Conservation (phyloP, 2,113 vertebrate species). For the Dolichallabes microphthalmus region DNA sequence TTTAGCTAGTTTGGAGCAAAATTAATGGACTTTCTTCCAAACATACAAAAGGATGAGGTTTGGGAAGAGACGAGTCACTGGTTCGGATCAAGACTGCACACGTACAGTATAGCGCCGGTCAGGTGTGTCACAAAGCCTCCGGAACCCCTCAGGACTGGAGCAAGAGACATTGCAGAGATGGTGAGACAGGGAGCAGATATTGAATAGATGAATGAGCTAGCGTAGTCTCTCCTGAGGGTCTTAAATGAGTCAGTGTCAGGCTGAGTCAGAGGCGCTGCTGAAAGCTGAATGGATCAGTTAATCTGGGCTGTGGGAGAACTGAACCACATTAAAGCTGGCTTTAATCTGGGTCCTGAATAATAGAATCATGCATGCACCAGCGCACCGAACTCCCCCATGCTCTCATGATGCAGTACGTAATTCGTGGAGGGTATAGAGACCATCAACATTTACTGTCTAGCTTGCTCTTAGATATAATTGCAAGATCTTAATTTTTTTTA, state of each 20-base stretch:
- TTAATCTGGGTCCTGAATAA: constrained; percentile 10
- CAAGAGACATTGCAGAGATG: constrained; percentile 1
- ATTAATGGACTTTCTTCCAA: not conserved
- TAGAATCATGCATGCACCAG: not conserved
- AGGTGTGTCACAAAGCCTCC: constrained; percentile 35
- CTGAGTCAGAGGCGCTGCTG: constrained; percentile 35
- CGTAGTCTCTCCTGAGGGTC: constrained; percentile 49
- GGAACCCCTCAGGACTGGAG: constrained; percentile 24
- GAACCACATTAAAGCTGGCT: constrained; percentile 41
- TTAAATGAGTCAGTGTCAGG: constrained; percentile 39
- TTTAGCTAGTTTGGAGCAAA: not conserved
- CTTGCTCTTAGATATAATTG: not conserved
- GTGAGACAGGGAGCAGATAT: constrained; percentile 14
- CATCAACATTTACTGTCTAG: not conserved
- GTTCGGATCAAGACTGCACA: constrained; percentile 45
- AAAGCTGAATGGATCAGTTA: constrained; percentile 39
- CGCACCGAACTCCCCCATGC: not conserved
- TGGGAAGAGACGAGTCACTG: constrained; percentile 4
- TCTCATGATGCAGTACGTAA: not conserved
- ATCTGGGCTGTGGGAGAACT: constrained; percentile 26
- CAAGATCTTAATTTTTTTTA: not conserved
- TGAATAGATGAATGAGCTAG: constrained; percentile 32
- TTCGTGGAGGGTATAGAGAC: not conserved
- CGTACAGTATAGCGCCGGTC: constrained; percentile 17
- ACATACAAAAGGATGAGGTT: not conserved